Evolutionary conservation across 2,797 vertebrate species (phyloP), one percentile per base, ranked within the genome.

Genomic region (Ctenopoma multispine): DNA sequence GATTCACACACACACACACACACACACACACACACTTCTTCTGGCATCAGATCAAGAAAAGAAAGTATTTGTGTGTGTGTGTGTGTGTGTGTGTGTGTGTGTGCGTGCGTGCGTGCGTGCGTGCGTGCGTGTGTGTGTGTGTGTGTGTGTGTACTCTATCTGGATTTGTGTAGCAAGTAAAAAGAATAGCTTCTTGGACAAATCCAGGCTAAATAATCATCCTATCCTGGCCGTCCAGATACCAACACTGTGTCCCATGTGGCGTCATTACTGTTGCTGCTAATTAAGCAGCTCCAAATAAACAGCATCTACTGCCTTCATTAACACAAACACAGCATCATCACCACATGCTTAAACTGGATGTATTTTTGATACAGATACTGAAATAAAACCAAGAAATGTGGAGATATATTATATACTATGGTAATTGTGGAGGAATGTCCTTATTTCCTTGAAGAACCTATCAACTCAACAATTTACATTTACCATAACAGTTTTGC

Each of bases 241-340:
- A 90, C 84, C 88, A 89, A 87, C 87, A 84, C 84, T 75, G 71
- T 15, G 80, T 92, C 92, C 91, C 92, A 87, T 84, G 92, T 87
- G 91, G 88, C 91, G 88, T 93, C 89, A 93, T 93, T 93, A 93
- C 87, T 82, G 91, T 84, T 92, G 89, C 89, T 84, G 87, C 90
- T 92, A 93, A 93, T 92, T 92, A 92, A 89, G 87, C 85, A 87
- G 87, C 87, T 91, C 88, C 87, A 89, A 88, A 92, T 92, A 92
- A 92, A 92, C 90, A 91, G 82, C 84, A 81, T 88, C 80, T 82
- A 85, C 88, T 87, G 86, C 88, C 82, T 91, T 91, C 87, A 89
- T 89, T 89, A 89, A 85, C 85, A 87, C 89, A 87, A 90, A 90
- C 87, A 87, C 81, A 72, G 80, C 81, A 78, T 77, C 85, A 80